These are phyloP conservation scores for Neodontobutis hainanensis DNA, from an alignment of 2,113 vertebrate genomes.

Conservation along the genomic window DNA sequence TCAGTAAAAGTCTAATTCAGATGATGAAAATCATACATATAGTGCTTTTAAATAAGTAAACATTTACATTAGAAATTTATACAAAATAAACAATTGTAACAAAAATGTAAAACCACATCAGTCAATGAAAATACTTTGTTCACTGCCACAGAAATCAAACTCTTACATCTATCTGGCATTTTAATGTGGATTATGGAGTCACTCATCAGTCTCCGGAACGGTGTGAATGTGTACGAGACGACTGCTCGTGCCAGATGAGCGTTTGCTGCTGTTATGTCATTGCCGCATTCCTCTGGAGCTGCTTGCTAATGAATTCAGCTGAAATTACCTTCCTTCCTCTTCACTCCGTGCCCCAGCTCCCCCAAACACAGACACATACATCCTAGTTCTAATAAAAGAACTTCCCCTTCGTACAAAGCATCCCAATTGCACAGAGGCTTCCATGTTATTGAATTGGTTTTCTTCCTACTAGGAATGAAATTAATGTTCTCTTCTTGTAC, in stretches of 20 bases:
- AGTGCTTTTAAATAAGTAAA: too few species aligned
- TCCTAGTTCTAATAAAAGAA: constrained; percentile 63
- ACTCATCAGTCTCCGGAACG: constrained; percentile 45
- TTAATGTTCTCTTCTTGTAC: constrained; percentile 23
- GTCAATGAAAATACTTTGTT: too few species aligned
- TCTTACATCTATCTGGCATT: constrained; percentile 23
- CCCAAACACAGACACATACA: constrained; percentile 11
- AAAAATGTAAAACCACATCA: too few species aligned
- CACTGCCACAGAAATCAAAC: neutral
- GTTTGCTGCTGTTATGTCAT: constrained; percentile 61
- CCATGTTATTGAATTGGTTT: constrained; percentile 55
- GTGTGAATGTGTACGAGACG: constrained; percentile 56
- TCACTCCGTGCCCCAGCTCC: constrained; percentile 14
- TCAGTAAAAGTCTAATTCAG: too few species aligned
- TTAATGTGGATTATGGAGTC: too few species aligned
- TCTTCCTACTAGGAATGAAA: constrained; percentile 52
- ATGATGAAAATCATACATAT: too few species aligned
- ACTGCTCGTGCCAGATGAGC: constrained; percentile 45
- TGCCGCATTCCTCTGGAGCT: constrained; percentile 50
- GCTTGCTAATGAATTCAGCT: constrained; percentile 59
- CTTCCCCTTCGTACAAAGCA: constrained; percentile 43
- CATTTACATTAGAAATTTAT: too few species aligned
- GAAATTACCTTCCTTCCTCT: constrained; percentile 44
- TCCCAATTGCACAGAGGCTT: constrained; percentile 43
- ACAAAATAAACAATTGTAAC: too few species aligned